Base-by-base conservation (phyloP, 2,888 invertebrate species). In the Ormyrus nitidulus region DNA sequence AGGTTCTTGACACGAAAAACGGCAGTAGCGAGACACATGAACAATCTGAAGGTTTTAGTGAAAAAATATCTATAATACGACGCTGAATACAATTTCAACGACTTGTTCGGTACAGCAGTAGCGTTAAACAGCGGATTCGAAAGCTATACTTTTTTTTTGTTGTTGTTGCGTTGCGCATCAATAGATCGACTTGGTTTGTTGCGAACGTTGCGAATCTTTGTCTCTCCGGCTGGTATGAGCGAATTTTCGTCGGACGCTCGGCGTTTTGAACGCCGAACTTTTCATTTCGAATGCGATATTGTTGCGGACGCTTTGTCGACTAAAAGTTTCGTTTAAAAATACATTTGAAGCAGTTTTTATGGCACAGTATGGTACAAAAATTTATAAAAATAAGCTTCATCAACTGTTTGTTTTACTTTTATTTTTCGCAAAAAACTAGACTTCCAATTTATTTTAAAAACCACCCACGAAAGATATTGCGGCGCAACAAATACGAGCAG, bases 31-130 rank as follows among this genome's bases (percentile, higher is more conserved):
- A 6, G 19, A 19, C 1, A 64, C 61, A 72, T 58, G n/a, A 48
- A 66, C 44, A 19, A 46, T 51, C n/a, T 54, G 44, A 58, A 49
- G 9, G n/a, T 71, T 19, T 66, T 48, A 54, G 61, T 66, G 71
- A 66, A 79, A 75, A 76, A 71, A 75, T 65, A 56, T 19, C 48
- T 74, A 64, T 76, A 66, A 76, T 13, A 59, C 10, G 49, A 72
- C 13, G 71, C 65, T 71, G 48, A 53, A 59, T 71, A 66, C 11
- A 75, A 10, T 66, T 79, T 64, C 65, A 65, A 75, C 49, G 34
- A 59, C 9, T 19, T 69, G 7, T 49, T 59, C 59, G 70, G 34
- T 65, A 64, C 53, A 71, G 34, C 53, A 65, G n/a, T 64, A 71
- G 66, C 66, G 54, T 77, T 77, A 65, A 51, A 77, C 65, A 71